These are phyloP conservation scores for Paramuricea clavata DNA, from an alignment of 92 coral and sea anemone species.

Conservation along the genomic window DNA sequence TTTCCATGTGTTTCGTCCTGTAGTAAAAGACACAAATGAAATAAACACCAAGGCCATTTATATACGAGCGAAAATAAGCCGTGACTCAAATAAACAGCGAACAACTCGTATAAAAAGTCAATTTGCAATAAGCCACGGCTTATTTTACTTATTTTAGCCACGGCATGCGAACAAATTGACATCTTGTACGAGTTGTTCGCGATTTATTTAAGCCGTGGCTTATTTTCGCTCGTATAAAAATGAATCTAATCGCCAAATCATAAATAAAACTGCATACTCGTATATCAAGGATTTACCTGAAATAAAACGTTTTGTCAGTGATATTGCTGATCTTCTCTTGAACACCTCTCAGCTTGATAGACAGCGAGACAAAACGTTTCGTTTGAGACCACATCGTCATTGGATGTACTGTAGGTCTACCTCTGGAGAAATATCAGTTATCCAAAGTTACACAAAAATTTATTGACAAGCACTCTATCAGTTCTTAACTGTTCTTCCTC, in stretches of 20 bases:
- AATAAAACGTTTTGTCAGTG: conserved; percentile 65
- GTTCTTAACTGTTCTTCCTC: background rate
- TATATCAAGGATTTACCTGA: conserved; percentile 68
- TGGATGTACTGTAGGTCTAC: conserved; percentile 70
- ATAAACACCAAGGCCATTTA: background rate
- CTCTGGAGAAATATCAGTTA: background rate
- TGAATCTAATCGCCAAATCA: background rate
- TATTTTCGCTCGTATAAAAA: too few species aligned
- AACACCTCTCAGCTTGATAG: conserved; percentile 87
- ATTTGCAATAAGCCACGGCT: too few species aligned
- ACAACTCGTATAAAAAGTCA: too few species aligned
- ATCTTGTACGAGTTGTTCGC: too few species aligned
- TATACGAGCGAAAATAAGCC: too few species aligned
- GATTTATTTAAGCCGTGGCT: too few species aligned
- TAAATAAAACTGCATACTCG: background rate
- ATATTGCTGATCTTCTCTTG: conserved; percentile 63
- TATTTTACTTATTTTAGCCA: too few species aligned
- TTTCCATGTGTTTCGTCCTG: conserved; percentile 77
- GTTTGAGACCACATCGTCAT: conserved; percentile 95
- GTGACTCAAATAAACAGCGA: too few species aligned
- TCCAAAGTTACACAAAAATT: background rate
- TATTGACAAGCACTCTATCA: background rate
- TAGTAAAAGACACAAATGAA: background rate
- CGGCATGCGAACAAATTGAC: too few species aligned
- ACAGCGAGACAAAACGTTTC: conserved; percentile 78